Evolutionary conservation across 23 tunicate species (phyloP).

Genomic region (Styela clava): DNA sequence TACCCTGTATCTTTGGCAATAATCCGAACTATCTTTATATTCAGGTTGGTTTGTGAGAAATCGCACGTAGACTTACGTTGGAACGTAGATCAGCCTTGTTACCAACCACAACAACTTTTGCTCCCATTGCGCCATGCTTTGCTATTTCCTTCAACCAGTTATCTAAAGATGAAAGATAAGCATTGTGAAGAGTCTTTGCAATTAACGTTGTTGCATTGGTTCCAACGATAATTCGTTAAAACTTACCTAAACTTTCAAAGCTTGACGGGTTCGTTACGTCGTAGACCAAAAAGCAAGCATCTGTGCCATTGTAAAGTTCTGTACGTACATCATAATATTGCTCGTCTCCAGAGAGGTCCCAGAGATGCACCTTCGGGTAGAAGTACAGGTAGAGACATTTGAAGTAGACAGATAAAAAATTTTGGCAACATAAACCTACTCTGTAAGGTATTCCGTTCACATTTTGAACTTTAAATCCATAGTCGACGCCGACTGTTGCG

Average conservation of each 20-base stretch:
- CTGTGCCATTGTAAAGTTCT: slow-evolving; percentile 56
- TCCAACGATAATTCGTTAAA: too few relatives aligned
- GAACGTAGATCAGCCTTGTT: slow-evolving; percentile 74
- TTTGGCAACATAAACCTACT: too few relatives aligned
- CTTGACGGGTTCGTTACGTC: slow-evolving; percentile 62
- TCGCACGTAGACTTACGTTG: slow-evolving; percentile 68
- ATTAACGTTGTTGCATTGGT: not conserved
- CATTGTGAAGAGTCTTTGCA: too few relatives aligned
- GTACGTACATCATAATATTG: slow-evolving; percentile 85
- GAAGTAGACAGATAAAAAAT: too few relatives aligned
- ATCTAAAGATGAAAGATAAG: slow-evolving; percentile 37
- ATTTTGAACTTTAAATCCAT: slow-evolving; percentile 81
- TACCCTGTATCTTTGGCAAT: too few relatives aligned
- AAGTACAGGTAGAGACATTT: too few relatives aligned
- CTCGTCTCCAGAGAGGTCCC: slow-evolving; percentile 91
- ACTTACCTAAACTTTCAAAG: slow-evolving; percentile 65
- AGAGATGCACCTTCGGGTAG: slow-evolving; percentile 88
- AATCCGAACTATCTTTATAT: too few relatives aligned
- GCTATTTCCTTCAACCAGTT: slow-evolving; percentile 77
- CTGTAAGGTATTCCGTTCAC: slow-evolving; percentile 77
- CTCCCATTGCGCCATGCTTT: slow-evolving; percentile 42
- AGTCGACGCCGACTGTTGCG: slow-evolving; percentile 93
- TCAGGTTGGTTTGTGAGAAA: too few relatives aligned
- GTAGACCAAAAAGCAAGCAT: slow-evolving; percentile 79
- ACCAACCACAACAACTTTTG: slow-evolving; percentile 71